Percentiles rank a stretch among this genome's conserved stretches.
phyloP scores from a whole-genome alignment of 2,888 invertebrate genomes.

The Hesperia comma region DNA sequence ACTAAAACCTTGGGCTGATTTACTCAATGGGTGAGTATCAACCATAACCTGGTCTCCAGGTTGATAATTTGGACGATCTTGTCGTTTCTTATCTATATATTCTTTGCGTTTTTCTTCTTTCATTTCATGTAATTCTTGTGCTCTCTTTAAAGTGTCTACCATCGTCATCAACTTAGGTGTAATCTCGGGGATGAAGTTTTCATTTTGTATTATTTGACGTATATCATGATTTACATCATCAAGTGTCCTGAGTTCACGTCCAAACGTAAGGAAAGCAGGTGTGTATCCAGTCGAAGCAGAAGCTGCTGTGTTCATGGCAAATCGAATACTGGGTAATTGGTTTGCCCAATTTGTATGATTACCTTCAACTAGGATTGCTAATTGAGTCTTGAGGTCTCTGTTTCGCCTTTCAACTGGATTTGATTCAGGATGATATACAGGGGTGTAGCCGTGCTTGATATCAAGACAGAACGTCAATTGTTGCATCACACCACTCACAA shows the following conservation, averaged over 20 bases:
- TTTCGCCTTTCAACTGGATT: constrained; percentile 43
- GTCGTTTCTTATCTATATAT: too few relatives aligned
- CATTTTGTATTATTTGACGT: constrained; percentile 1
- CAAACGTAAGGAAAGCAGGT: constrained; percentile 49
- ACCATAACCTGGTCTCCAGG: too few relatives aligned
- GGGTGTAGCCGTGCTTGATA: constrained; percentile 47
- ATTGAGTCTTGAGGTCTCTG: constrained; percentile 43
- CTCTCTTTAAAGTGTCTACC: constrained; percentile 11
- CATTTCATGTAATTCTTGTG: constrained; percentile 34
- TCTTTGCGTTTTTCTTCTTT: constrained; percentile 36
- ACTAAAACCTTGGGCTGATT: too few relatives aligned
- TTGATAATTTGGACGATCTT: not conserved
- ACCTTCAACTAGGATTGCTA: constrained; percentile 36
- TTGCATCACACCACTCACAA: constrained; percentile 42
- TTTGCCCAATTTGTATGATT: constrained; percentile 51
- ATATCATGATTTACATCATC: constrained; percentile 38
- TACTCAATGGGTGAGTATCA: too few relatives aligned
- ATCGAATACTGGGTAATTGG: constrained; percentile 53
- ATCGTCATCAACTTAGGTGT: too few relatives aligned
- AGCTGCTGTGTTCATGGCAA: constrained; percentile 57
- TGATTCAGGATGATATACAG: constrained; percentile 40
- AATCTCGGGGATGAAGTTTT: too few relatives aligned
- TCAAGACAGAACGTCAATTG: constrained; percentile 44
- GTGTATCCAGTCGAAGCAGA: constrained; percentile 3
- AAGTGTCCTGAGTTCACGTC: constrained; percentile 43